Evolutionary conservation across 2,113 vertebrate species (phyloP).

Genomic region (Rostratula benghalensis): DNA sequence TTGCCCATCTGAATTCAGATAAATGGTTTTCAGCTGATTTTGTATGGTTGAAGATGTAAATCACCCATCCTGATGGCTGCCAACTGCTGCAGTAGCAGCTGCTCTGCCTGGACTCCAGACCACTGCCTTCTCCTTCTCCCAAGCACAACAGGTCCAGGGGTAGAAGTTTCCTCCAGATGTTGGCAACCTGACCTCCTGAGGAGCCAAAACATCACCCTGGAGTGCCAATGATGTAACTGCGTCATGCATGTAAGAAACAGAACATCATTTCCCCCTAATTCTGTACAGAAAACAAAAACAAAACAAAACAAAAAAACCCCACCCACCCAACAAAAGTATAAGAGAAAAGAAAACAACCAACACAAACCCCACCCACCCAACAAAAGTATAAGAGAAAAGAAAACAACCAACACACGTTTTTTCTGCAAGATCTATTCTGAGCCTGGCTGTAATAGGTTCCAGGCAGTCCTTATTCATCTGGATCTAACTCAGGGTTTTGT

Average conservation of each 20-base stretch:
- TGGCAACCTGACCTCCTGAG: neutral
- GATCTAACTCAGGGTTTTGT: neutral
- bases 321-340: no score
- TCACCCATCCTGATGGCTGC: neutral
- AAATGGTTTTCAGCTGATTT: constrained; percentile 57
- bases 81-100: constrained; percentile 35
- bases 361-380: no score
- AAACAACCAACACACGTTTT: neutral
- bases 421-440: neutral
- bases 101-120: constrained; percentile 16
- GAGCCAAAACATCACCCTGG: neutral
- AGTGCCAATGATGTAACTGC: neutral
- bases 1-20: constrained; percentile 44
- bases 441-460: neutral
- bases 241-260: neutral
- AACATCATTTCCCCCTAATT: neutral
- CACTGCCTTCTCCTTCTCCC: neutral
- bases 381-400: no score
- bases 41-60: constrained; percentile 42
- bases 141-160: neutral
- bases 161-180: neutral
- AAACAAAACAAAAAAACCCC: no score
- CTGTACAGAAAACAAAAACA: neutral
- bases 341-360: no score
- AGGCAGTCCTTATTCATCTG: neutral